A percentile compares a stretch with the other conserved stretches of the same genome.
Conservation (phyloP, 2,888 invertebrate species). For the Allophyes oxyacanthae region DNA sequence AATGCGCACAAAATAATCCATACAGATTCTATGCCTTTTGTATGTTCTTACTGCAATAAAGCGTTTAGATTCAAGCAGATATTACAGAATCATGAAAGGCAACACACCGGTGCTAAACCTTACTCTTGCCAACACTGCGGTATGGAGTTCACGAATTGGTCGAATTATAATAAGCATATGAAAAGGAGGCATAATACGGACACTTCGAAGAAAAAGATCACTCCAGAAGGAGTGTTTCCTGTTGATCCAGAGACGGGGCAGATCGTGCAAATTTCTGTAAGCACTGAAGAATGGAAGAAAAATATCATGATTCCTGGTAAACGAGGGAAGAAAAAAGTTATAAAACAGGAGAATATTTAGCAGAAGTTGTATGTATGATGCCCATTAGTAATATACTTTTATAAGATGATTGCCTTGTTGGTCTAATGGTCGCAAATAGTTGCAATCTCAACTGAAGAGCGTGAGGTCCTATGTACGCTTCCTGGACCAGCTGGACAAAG, state of each 20-base stretch:
- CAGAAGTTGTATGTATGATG: slow-evolving; percentile 10
- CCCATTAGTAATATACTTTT: neutral
- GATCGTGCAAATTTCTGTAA: slow-evolving; percentile 73
- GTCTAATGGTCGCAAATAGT: no score
- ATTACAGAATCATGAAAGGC: slow-evolving; percentile 92
- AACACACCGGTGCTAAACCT: slow-evolving; percentile 92
- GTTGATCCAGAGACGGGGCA: slow-evolving; percentile 82
- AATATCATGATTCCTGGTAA: slow-evolving; percentile 83
- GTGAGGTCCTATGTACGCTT: no score
- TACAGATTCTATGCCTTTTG: slow-evolving; percentile 94
- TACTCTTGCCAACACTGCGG: slow-evolving; percentile 93
- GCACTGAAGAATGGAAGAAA: slow-evolving; percentile 82
- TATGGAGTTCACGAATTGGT: slow-evolving; percentile 94
- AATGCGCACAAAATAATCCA: slow-evolving; percentile 93
- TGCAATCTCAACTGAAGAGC: no score
- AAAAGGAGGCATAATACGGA: slow-evolving; percentile 91
- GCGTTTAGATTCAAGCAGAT: slow-evolving; percentile 94
- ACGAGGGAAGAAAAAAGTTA: slow-evolving; percentile 76
- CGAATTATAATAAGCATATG: slow-evolving; percentile 95
- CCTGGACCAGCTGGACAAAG: no score
- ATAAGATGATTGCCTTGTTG: no score
- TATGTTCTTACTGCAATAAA: slow-evolving; percentile 93
- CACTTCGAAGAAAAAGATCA: slow-evolving; percentile 86
- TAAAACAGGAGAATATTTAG: slow-evolving; percentile 68
- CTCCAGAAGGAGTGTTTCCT: slow-evolving; percentile 86